Conservation (phyloP, 2,113 vertebrate genomes). For the Smithornis capensis region DNA sequence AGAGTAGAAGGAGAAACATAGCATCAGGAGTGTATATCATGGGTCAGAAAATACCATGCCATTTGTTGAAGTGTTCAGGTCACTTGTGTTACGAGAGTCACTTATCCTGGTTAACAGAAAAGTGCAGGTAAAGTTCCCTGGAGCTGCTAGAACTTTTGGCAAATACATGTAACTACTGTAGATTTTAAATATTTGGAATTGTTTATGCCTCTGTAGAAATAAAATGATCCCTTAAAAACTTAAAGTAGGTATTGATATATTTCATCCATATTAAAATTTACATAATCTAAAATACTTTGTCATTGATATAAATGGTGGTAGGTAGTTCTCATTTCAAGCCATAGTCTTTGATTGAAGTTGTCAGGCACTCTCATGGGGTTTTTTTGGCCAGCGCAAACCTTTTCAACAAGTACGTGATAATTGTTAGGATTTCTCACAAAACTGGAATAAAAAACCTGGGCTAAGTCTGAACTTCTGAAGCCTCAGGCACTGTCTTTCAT, state of each 20-base stretch:
- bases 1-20: neutral
- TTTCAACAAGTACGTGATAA: neutral
- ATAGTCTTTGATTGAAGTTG: neutral
- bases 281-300: neutral
- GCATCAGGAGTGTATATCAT: neutral
- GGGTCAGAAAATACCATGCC: neutral
- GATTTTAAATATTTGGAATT: neutral
- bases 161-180: neutral
- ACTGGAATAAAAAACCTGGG: neutral
- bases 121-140: neutral
- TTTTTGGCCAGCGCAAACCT: neutral
- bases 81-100: neutral
- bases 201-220: neutral
- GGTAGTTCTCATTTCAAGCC: neutral
- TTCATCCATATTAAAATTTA: neutral
- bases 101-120: neutral
- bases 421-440: slow-evolving; percentile 10
- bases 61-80: neutral
- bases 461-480: neutral
- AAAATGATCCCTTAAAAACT: neutral
- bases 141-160: neutral
- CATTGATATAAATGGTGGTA: neutral
- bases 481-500: neutral
- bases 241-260: neutral
- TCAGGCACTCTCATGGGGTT: neutral